phyloP scores from a whole-genome alignment of 2,797 vertebrate species.

The Semotilus atromaculatus region DNA sequence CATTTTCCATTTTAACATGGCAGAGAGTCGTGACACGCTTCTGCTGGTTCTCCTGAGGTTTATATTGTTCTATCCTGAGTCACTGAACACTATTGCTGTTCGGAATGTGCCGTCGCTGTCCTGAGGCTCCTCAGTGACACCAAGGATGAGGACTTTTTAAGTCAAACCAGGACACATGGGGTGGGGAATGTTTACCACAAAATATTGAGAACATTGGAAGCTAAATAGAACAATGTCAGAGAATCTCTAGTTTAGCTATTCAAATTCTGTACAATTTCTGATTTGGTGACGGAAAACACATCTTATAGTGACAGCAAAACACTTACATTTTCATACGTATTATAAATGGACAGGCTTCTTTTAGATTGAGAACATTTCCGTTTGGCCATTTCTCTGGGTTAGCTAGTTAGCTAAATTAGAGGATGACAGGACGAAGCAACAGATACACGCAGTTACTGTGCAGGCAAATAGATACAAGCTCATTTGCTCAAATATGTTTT shows the following conservation, averaged over 20 bases:
- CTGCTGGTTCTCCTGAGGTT: background rate
- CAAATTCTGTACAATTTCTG: background rate
- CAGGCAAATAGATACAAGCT: background rate
- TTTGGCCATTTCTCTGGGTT: background rate
- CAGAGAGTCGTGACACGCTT: background rate
- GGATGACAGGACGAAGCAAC: background rate
- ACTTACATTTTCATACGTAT: background rate
- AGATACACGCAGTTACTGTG: background rate
- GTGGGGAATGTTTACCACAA: background rate
- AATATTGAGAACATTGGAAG: background rate
- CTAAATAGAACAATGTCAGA: background rate
- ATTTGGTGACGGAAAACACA: background rate
- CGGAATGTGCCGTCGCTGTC: background rate
- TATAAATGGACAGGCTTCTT: background rate
- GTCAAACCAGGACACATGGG: background rate
- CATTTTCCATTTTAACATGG: constrained; percentile 55
- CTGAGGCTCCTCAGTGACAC: background rate
- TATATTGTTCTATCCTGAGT: constrained; percentile 13
- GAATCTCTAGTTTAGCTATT: background rate
- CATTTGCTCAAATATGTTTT: background rate
- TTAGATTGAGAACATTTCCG: background rate
- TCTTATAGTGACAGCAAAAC: background rate
- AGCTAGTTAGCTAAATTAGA: background rate
- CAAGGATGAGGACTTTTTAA: constrained; percentile 13
- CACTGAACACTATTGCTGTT: background rate